Percentiles rank a stretch among this genome's conserved stretches.
phyloP scores from a whole-genome alignment of 1,140 invertebrate genomes.

The Piezodorus guildinii region DNA sequence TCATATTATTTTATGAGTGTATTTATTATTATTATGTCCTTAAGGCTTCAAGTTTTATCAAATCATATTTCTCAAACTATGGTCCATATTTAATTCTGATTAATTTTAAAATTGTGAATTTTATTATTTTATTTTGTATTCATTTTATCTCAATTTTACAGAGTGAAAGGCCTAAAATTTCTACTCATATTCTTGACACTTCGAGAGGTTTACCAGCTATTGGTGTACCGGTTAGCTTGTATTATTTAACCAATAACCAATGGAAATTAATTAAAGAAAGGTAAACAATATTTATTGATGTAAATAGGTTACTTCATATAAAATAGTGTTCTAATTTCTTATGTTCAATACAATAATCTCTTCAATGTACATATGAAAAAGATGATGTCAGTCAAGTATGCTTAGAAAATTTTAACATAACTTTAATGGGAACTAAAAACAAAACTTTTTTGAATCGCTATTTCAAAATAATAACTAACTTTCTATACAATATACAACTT shows the following conservation, averaged over 20 bases:
- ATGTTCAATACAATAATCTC: background rate
- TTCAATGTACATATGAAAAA: background rate
- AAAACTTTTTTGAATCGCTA: no score
- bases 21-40: no score
- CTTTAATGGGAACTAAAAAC: no score
- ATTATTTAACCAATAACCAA: conserved; percentile 47
- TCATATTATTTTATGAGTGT: no score
- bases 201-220: conserved; percentile 48
- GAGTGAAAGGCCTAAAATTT: conserved; percentile 36
- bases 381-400: background rate
- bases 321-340: background rate
- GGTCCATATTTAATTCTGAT: no score
- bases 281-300: conserved; percentile 28
- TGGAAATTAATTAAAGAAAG: conserved; percentile 50
- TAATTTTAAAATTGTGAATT: no score
- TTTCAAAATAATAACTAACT: no score
- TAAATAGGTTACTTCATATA: background rate
- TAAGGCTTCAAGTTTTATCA: no score
- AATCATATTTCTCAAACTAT: no score
- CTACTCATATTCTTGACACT: conserved; percentile 53
- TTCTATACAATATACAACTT: no score
- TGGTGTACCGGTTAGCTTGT: conserved; percentile 49
- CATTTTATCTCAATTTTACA: background rate
- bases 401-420: no score
- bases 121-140: no score